A percentile compares a stretch with the other conserved stretches of the same genome.
Evolutionary conservation across 2,888 invertebrate genomes (phyloP).

Genomic region (Chrysolina oricalcia): DNA sequence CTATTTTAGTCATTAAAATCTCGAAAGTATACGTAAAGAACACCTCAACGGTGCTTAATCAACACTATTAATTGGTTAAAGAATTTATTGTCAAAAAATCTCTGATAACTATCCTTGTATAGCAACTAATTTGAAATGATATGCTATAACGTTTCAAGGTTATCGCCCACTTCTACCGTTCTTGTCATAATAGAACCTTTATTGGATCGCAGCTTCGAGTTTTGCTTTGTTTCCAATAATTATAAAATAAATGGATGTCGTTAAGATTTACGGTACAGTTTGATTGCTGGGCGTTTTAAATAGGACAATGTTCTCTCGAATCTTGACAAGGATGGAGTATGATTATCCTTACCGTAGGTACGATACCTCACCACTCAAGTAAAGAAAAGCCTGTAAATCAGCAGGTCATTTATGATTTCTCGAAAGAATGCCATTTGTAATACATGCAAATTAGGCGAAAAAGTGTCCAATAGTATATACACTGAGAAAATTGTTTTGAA

Average conservation of each 20-base stretch:
- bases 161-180: conserved; percentile 17
- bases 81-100: neutral
- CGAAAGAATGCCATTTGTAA: too few species aligned
- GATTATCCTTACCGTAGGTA: neutral
- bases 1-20: too few species aligned
- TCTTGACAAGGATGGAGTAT: neutral
- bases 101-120: conserved; percentile 12
- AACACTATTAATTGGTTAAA: too few species aligned
- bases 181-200: conserved; percentile 13
- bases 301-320: conserved; percentile 14
- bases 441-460: too few species aligned
- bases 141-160: neutral
- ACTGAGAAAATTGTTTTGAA: too few species aligned
- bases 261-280: conserved; percentile 14
- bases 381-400: too few species aligned
- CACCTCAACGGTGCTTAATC: too few species aligned
- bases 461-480: too few species aligned
- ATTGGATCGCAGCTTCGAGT: neutral
- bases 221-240: conserved; percentile 17
- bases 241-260: conserved; percentile 18
- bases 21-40: too few species aligned
- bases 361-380: too few species aligned
- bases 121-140: conserved; percentile 12
- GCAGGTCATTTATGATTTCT: too few species aligned
- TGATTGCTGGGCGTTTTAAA: conserved; percentile 19